Percentiles rank a stretch among this genome's conserved stretches.
Evolutionary conservation across 2,888 invertebrate genomes (phyloP).

Genomic region (Limnephilus marmoratus): DNA sequence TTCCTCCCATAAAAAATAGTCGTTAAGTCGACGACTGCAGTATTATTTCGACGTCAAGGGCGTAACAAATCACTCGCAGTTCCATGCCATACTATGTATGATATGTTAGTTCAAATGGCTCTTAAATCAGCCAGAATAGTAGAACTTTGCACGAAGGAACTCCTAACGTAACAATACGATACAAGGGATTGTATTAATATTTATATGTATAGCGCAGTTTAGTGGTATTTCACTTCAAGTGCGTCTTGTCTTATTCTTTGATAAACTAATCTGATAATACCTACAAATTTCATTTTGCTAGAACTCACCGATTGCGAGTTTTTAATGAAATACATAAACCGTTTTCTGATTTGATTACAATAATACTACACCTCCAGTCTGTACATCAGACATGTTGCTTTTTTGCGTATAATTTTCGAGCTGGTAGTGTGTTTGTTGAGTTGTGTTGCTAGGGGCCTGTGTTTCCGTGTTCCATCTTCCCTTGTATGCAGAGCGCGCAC

Average conservation of each 20-base stretch:
- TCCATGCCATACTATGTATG: background rate
- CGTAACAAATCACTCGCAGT: background rate
- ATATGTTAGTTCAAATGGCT: background rate
- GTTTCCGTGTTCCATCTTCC: constrained; percentile 2
- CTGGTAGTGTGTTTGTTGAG: background rate
- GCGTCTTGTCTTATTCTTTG: too few species aligned
- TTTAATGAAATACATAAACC: background rate
- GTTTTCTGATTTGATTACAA: background rate
- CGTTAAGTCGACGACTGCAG: background rate
- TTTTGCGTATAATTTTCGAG: background rate
- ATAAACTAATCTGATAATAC: too few species aligned
- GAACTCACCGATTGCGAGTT: background rate
- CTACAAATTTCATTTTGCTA: background rate
- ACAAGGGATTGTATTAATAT: too few species aligned
- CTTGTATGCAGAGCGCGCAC: constrained; percentile 6
- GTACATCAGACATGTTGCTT: background rate
- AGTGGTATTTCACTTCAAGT: too few species aligned
- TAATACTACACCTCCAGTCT: background rate
- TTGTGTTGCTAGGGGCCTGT: background rate
- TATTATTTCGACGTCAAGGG: background rate
- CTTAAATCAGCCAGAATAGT: background rate
- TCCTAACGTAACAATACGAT: background rate
- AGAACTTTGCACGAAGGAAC: background rate
- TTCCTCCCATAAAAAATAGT: background rate
- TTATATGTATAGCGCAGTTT: too few species aligned